A percentile compares a stretch with the other conserved stretches of the same genome.
Conservation (phyloP, 1,140 invertebrate species). For the Adoxophyes honmai region DNA sequence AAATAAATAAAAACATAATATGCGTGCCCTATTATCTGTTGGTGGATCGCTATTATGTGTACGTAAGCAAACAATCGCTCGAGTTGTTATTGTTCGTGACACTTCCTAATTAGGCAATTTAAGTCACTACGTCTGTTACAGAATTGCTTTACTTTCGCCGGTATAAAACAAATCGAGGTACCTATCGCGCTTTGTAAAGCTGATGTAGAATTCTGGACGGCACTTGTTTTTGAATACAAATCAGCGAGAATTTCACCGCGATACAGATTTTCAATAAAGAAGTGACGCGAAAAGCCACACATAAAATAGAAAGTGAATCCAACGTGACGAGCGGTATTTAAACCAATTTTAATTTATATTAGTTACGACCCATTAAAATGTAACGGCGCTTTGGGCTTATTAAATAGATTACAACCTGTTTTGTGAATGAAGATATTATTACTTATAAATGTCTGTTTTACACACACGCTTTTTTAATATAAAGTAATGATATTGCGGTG, state of each 20-base stretch:
- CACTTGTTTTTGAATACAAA: constrained; percentile 56
- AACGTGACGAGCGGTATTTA: constrained; percentile 7
- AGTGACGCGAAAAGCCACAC: constrained; percentile 25
- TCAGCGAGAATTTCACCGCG: constrained; percentile 60
- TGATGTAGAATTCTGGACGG: constrained; percentile 44
- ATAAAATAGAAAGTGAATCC: constrained; percentile 55
- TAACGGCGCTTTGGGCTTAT: no score
- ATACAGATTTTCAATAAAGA: constrained; percentile 48
- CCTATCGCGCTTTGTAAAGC: constrained; percentile 40
- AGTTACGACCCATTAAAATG: no score
- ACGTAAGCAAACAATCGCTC: constrained; percentile 13
- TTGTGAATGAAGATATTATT: no score
- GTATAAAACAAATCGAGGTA: constrained; percentile 35
- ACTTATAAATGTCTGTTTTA: no score
- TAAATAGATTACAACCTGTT: no score
- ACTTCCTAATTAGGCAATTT: constrained; percentile 32
- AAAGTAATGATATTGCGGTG: no score
- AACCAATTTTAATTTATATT: no score
- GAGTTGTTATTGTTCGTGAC: constrained; percentile 17
- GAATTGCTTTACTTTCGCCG: constrained; percentile 54
- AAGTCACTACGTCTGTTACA: constrained; percentile 21
- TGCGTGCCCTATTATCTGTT: background rate
- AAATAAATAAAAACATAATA: no score
- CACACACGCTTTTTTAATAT: no score
- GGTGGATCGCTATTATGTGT: background rate